phyloP scores from a whole-genome alignment of 1,140 invertebrate genomes.

The Lasioglossum albipes region DNA sequence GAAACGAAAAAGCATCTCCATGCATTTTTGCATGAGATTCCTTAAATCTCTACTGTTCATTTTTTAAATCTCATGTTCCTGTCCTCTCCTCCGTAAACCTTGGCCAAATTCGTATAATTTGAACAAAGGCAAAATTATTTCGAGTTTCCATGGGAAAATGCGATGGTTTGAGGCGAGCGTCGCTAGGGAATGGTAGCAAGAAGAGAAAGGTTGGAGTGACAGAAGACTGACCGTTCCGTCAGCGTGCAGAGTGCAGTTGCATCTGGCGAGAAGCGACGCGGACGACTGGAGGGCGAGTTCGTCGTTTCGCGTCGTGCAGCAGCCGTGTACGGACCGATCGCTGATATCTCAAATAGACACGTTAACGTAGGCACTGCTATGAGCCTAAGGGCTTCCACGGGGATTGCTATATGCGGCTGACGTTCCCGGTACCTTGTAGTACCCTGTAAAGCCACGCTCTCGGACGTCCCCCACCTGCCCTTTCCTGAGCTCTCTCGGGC shows the following conservation, averaged over 20 bases:
- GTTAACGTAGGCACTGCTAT: slow-evolving; percentile 64
- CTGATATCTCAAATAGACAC: slow-evolving; percentile 72
- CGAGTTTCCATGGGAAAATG: too few relatives aligned
- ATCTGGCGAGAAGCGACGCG: slow-evolving; percentile 19
- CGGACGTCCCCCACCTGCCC: slow-evolving; percentile 17
- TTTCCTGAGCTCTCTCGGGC: slow-evolving; percentile 8
- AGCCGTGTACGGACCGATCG: slow-evolving; percentile 68
- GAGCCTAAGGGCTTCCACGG: slow-evolving; percentile 62
- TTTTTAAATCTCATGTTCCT: too few relatives aligned
- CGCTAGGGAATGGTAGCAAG: too few relatives aligned
- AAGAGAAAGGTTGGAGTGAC: neutral
- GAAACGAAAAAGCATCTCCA: neutral
- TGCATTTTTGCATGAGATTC: too few relatives aligned
- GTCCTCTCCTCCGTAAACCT: too few relatives aligned
- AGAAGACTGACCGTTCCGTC: neutral
- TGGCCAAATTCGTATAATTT: too few relatives aligned
- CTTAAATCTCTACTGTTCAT: too few relatives aligned
- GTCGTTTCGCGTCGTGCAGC: slow-evolving; percentile 60
- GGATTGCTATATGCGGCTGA: slow-evolving; percentile 49
- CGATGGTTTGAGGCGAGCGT: too few relatives aligned
- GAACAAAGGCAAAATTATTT: too few relatives aligned
- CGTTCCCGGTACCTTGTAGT: slow-evolving; percentile 57
- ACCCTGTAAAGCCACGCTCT: slow-evolving; percentile 56
- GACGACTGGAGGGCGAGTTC: slow-evolving; percentile 52
- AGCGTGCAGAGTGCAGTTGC: neutral